phyloP scores from a whole-genome alignment of 1,140 invertebrate species.

The Telenomus remus region DNA sequence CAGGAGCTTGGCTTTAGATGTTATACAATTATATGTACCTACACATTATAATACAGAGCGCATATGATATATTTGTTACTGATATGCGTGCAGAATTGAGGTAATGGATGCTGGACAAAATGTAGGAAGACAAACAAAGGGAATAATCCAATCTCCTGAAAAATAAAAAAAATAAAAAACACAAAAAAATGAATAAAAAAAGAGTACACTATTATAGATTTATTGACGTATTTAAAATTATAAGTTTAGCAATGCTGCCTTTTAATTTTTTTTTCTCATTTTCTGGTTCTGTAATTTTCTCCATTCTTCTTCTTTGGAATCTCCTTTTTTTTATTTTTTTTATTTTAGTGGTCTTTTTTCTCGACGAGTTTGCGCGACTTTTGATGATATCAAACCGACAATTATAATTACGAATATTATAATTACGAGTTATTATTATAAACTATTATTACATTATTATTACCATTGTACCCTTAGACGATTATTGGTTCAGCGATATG shows the following conservation, averaged over 20 bases:
- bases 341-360: slow-evolving; percentile 46
- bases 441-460: slow-evolving; percentile 33
- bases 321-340: slow-evolving; percentile 52
- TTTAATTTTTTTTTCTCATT: slow-evolving; percentile 67
- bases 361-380: slow-evolving; percentile 53
- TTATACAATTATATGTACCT: slow-evolving; percentile 75
- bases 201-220: slow-evolving; percentile 64
- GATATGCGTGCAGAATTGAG: slow-evolving; percentile 72
- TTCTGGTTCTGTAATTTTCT: slow-evolving; percentile 52
- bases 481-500: slow-evolving; percentile 53
- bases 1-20: slow-evolving; percentile 73
- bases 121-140: slow-evolving; percentile 59
- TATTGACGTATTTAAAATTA: slow-evolving; percentile 70
- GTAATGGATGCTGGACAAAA: slow-evolving; percentile 68
- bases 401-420: slow-evolving; percentile 29
- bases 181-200: slow-evolving; percentile 31
- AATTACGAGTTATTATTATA: slow-evolving; percentile 29
- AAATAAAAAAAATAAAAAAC: slow-evolving; percentile 34
- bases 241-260: slow-evolving; percentile 72
- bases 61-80: slow-evolving; percentile 76
- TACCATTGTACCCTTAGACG: slow-evolving; percentile 34
- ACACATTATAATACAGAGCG: slow-evolving; percentile 71
- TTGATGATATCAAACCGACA: slow-evolving; percentile 43
- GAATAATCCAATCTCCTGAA: slow-evolving; percentile 70
- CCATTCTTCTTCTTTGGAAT: slow-evolving; percentile 1